Base-by-base conservation (phyloP, 2,888 invertebrate genomes). In the Neria commutata region DNA sequence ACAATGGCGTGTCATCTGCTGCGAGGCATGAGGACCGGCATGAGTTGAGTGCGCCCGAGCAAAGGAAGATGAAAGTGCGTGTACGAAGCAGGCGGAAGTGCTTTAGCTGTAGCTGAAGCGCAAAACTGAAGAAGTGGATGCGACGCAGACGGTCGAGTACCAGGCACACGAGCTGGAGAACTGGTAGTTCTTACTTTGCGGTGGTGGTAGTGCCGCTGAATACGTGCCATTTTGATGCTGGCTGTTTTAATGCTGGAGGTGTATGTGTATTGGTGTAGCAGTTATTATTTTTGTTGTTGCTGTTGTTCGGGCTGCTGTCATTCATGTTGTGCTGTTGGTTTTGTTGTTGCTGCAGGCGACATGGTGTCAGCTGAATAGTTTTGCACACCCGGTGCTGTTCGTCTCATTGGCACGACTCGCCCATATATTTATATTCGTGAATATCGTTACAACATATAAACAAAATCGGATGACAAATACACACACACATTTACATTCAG, bases 21-120 rank as follows among this genome's bases (percentile, higher is more conserved):
- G 55, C 61, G 14, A 23, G 49, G 49, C 57, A 60, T 60, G 59
- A 63, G 68, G 61, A 58, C 62, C 33, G 33, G 45, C 23, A 53
- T n/a, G 53, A 19, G 42, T 37, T 17, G 2, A 50, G 33, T 42
- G 53, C 8, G 29, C 46, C 21, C 8, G 33, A 33, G 49, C 19
- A 29, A 14, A 0, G 24, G 25, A 48, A 48, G 47, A 47, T 54
- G 37, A 55, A 55, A 55, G 54, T 54, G 47, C 54, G 19, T 19
- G 42, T n/a, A n/a, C 42, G 17, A 42, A 42, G 42, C 19, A 42
- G 5, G 37, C 29, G 11, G n/a, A n/a, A n/a, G n/a, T n/a, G n/a
- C n/a, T n/a, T n/a, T 47, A 29, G 33, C 33, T 33, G 33, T 33
- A 33, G 33, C 14, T 14, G 5, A n/a, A 40, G 17, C 40, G 29